These are phyloP conservation scores for Sphecodes monilicornis DNA, from an alignment of 2,888 invertebrate species.

Conservation along the genomic window DNA sequence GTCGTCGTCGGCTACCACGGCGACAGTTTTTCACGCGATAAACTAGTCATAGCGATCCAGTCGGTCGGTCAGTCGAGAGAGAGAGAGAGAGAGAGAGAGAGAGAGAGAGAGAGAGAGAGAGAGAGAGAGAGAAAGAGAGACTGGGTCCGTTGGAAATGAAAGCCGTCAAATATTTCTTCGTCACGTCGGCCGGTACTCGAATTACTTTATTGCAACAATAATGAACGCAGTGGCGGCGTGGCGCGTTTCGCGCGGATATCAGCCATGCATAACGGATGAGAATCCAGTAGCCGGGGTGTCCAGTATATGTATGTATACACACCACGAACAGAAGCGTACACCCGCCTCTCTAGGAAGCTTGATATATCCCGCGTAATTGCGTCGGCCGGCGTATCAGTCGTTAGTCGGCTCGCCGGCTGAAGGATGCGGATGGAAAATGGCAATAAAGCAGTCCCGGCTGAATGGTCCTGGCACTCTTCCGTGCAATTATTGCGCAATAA, in stretches of 20 bases:
- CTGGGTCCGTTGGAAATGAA: slow-evolving; percentile 7
- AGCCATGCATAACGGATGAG: slow-evolving; percentile 36
- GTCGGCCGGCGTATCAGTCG: slow-evolving; percentile 61
- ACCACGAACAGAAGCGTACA: background rate
- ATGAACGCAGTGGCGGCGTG: slow-evolving; percentile 10
- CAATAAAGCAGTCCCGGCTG: slow-evolving; percentile 58
- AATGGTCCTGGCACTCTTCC: slow-evolving; percentile 63
- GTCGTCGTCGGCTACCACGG: background rate
- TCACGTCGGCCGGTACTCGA: slow-evolving; percentile 7
- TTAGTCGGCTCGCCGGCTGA: slow-evolving; percentile 61
- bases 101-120: background rate
- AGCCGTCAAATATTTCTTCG: slow-evolving; percentile 28
- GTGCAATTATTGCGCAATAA: slow-evolving; percentile 71
- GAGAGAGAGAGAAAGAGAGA: background rate
- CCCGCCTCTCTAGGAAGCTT: slow-evolving; percentile 38
- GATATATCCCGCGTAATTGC: slow-evolving; percentile 68
- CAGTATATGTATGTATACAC: background rate
- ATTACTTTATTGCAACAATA: slow-evolving; percentile 29
- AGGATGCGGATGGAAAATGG: slow-evolving; percentile 66
- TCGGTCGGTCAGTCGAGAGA: background rate
- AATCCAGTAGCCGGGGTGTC: slow-evolving; percentile 27
- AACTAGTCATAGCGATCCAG: slow-evolving; percentile 31
- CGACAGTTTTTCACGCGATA: slow-evolving; percentile 29
- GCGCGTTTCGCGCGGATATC: slow-evolving; percentile 24
- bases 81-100: no score